These are phyloP conservation scores for Vidua chalybeata DNA, from an alignment of 2,113 vertebrate genomes.

Conservation along the genomic window DNA sequence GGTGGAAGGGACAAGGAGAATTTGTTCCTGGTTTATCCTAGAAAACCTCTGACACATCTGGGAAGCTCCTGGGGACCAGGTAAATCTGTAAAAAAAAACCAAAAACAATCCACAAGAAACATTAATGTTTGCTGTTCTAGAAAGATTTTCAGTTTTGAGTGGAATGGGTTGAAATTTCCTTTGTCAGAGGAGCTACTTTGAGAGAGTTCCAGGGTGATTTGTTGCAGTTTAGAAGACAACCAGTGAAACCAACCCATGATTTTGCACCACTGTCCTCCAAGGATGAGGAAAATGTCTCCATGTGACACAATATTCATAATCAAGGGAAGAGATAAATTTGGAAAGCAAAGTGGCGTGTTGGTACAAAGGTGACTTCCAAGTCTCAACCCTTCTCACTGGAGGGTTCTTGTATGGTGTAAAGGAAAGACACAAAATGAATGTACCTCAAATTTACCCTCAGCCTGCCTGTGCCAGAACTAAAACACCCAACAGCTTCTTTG, in stretches of 20 bases:
- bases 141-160: background rate
- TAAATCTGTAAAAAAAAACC: background rate
- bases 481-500: fast-evolving
- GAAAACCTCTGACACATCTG: background rate
- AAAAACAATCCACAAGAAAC: background rate
- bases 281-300: background rate
- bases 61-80: background rate
- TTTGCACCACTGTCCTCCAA: background rate
- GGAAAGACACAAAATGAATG: background rate
- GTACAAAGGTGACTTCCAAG: background rate
- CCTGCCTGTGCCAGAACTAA: background rate
- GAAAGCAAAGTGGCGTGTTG: background rate
- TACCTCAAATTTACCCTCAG: background rate
- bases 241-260: background rate
- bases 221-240: background rate
- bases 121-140: background rate
- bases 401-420: background rate
- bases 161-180: background rate
- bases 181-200: background rate
- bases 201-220: background rate
- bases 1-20: background rate
- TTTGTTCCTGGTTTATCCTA: background rate
- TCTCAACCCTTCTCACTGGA: background rate
- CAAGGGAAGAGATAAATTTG: background rate
- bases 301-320: background rate